Evolutionary conservation across 2,113 vertebrate species (phyloP).

Genomic region (Ptilorrhoa leucosticta): DNA sequence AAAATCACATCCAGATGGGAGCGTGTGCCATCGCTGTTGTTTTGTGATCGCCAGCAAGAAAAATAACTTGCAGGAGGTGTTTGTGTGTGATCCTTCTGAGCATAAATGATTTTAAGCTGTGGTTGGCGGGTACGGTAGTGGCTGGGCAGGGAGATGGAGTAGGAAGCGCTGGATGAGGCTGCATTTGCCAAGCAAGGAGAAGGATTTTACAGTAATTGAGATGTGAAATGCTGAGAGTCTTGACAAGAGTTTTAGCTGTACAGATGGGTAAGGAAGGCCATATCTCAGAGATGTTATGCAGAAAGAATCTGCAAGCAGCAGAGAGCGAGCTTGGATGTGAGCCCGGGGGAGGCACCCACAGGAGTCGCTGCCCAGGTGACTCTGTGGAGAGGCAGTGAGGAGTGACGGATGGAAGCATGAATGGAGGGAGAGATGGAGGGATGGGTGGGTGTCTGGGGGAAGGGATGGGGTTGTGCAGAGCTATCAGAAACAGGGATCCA

Average conservation of each 20-base stretch:
- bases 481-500: neutral
- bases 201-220: constrained; percentile 69
- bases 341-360: constrained; percentile 36
- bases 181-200: constrained; percentile 61
- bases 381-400: neutral
- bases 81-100: constrained; percentile 41
- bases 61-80: constrained; percentile 29
- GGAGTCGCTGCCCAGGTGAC: constrained; percentile 60
- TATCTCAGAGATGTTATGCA: constrained; percentile 64
- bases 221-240: constrained; percentile 67
- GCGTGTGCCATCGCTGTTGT: neutral
- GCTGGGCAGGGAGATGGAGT: constrained; percentile 53
- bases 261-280: constrained; percentile 67
- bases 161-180: constrained; percentile 51
- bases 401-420: neutral
- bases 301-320: constrained; percentile 61
- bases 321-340: constrained; percentile 39
- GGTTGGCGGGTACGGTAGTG: constrained; percentile 45
- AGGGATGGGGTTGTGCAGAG: neutral
- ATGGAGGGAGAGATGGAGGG: neutral
- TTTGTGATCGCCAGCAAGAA: neutral
- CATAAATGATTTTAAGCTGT: constrained; percentile 56
- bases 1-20: neutral
- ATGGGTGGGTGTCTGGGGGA: neutral
- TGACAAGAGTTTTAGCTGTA: constrained; percentile 70